These are phyloP conservation scores for Caenorhabditis sinica DNA, from an alignment of 2,888 invertebrate genomes.

Conservation along the genomic window DNA sequence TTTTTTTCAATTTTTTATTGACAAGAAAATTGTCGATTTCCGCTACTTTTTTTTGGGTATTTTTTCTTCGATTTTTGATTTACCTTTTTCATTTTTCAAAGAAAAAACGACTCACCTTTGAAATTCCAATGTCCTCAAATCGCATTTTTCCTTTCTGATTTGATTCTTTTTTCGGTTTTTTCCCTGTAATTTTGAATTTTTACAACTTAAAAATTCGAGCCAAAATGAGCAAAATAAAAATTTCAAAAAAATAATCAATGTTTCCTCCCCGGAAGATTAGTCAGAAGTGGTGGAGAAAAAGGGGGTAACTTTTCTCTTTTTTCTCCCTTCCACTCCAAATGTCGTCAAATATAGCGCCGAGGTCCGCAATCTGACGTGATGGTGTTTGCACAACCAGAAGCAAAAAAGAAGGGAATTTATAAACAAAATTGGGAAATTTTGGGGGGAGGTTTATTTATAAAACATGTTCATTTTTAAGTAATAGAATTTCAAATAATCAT, in stretches of 20 bases:
- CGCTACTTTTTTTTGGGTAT: not conserved
- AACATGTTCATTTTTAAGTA: too few relatives aligned
- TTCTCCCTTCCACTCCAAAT: not conserved
- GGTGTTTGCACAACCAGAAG: slow-evolving; percentile 32
- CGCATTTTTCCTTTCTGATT: slow-evolving; percentile 68
- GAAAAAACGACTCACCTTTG: slow-evolving; percentile 62
- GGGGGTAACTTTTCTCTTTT: too few relatives aligned
- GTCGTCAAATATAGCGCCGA: slow-evolving; percentile 27
- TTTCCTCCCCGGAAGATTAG: not conserved
- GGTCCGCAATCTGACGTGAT: slow-evolving; percentile 33
- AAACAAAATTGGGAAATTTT: slow-evolving; percentile 1
- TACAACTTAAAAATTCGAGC: not conserved
- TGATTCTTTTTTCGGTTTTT: too few relatives aligned
- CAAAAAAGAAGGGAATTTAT: too few relatives aligned
- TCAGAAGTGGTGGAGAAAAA: slow-evolving; percentile 5
- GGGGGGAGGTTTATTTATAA: not conserved
- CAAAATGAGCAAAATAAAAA: not conserved
- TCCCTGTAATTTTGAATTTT: not conserved
- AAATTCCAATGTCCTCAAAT: slow-evolving; percentile 71
- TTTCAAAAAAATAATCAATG: not conserved
- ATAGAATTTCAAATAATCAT: too few relatives aligned
- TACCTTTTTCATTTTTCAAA: not conserved
- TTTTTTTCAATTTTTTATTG: not conserved
- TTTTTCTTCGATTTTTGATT: not conserved
- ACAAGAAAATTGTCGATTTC: not conserved